Evolutionary conservation across 1,140 invertebrate genomes (phyloP).

Genomic region (Cherax quadricarinatus): DNA sequence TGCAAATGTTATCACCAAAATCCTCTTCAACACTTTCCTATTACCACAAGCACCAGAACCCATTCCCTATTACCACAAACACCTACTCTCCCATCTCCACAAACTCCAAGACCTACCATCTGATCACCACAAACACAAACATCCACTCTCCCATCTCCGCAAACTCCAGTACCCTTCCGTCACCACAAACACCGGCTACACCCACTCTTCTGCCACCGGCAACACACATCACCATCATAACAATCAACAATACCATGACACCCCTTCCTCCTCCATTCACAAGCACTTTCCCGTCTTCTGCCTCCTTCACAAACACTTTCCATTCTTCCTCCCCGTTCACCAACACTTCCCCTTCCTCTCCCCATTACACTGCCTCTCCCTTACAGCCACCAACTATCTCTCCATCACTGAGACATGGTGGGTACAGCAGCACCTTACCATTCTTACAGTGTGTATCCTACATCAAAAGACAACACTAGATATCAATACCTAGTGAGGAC

Average conservation of each 20-base stretch:
- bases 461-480: slow-evolving; percentile 25
- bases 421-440: background rate
- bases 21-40: background rate
- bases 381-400: no score
- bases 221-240: no score
- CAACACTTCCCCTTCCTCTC: no score
- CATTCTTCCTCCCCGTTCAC: no score
- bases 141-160: background rate
- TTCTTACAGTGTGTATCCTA: slow-evolving; percentile 2
- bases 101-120: background rate
- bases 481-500: slow-evolving; percentile 16
- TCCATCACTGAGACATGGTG: background rate
- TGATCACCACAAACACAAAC: background rate
- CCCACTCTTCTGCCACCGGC: no score
- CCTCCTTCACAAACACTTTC: no score
- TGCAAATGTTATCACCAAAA: no score
- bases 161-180: no score
- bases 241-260: no score
- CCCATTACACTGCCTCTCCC: no score
- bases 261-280: no score
- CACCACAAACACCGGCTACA: background rate
- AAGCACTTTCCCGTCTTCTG: no score
- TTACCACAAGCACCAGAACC: background rate
- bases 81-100: background rate
- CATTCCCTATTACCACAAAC: background rate